Base-by-base conservation (phyloP, 92 coral and sea anemone genomes). In the Porites divaricata region DNA sequence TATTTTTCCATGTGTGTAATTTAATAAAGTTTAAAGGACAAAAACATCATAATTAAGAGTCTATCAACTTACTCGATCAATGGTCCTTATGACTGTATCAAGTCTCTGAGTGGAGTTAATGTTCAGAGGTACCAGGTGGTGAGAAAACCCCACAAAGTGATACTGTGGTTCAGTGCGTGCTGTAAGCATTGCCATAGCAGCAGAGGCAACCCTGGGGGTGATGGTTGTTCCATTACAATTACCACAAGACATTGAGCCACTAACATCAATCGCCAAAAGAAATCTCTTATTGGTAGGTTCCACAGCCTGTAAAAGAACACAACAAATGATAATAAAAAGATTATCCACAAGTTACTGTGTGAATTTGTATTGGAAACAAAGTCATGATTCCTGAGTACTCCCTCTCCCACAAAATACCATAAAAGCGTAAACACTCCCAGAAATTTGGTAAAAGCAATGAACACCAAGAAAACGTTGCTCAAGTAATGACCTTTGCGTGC, bases 181-280 rank as follows among this genome's bases (percentile, higher is more conserved):
- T 24, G 95, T 90, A 1, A 89, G 94, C 99, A 96, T 96, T 8
- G 99, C 95, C 99, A 96, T 96, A 25, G 99, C 99, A 11, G 99
- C 99, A 53, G 99, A 84, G 4, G 99, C 99, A 4, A 96, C 94
- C 19, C 93, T 87, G 10, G 99, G 99, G 3, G 96, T 92, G 64
- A 96, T 91, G 28, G 91, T 79, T 2, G 99, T 80, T 16, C 96
- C 88, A 24, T 94, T 98, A 57, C 86, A 87, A 67, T 89, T 89
- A 6, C 95, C 98, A 92, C 95, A 96, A 0, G 92, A 81, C 99
- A 96, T 96, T 57, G 99, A 96, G 2, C 99, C 96, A 91, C 99
- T 96, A 76, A 96, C 99, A 63, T 96, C 99, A 74, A 96, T 81
- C 24, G 99, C 99, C 59, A 95, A 73, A 51, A 96, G 90, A 76